phyloP scores from a whole-genome alignment of 2,888 invertebrate species.

The Eupithecia subfuscata region DNA sequence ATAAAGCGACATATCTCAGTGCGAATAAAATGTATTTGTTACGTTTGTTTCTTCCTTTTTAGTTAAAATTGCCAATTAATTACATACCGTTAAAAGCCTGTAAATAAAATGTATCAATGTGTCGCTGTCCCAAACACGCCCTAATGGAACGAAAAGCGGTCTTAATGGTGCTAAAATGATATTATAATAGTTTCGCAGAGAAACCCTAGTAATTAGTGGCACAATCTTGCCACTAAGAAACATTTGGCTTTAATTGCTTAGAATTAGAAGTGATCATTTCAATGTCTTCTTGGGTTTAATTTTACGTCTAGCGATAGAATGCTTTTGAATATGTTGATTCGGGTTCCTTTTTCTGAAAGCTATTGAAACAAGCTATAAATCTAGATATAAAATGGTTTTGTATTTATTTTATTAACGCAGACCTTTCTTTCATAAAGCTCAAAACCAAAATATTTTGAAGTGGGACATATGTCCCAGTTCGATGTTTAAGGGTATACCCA shows the following conservation, averaged over 20 bases:
- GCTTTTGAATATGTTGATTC: too few relatives aligned
- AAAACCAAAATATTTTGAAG: too few relatives aligned
- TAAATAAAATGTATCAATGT: not conserved
- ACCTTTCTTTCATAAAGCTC: too few relatives aligned
- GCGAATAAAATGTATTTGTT: not conserved
- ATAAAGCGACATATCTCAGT: not conserved
- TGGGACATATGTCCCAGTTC: too few relatives aligned
- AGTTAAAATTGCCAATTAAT: not conserved
- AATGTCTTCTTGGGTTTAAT: not conserved
- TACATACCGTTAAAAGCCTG: not conserved
- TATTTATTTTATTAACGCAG: too few relatives aligned
- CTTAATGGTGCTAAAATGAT: slow-evolving; percentile 19
- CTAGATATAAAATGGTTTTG: too few relatives aligned
- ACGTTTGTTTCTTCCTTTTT: not conserved
- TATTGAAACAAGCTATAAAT: too few relatives aligned
- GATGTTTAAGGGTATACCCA: too few relatives aligned
- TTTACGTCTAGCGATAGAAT: too few relatives aligned
- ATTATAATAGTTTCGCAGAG: slow-evolving; percentile 46
- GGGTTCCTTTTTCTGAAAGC: too few relatives aligned
- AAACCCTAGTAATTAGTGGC: slow-evolving; percentile 57
- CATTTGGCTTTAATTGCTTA: slow-evolving; percentile 8
- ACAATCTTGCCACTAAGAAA: slow-evolving; percentile 26
- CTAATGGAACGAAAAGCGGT: not conserved
- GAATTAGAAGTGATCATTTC: not conserved
- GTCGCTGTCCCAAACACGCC: not conserved